These are phyloP conservation scores for Leuciscus waleckii DNA, from an alignment of 2,797 vertebrate genomes.

Conservation along the genomic window DNA sequence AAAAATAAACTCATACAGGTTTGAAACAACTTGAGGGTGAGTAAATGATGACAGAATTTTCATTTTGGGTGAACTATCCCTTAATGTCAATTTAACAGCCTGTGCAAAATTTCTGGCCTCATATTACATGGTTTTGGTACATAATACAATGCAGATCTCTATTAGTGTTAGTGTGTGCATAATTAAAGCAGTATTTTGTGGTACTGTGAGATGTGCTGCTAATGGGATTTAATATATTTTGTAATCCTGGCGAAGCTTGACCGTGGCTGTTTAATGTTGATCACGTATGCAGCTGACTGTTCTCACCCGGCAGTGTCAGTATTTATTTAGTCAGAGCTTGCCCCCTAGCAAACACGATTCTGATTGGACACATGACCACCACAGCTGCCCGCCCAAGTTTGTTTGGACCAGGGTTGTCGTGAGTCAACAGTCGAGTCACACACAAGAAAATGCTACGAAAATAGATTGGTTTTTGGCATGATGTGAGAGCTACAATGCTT, in stretches of 20 bases:
- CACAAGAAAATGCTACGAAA: not conserved
- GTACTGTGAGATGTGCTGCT: not conserved
- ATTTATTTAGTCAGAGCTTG: constrained; percentile 41
- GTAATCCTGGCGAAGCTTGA: not conserved
- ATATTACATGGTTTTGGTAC: not conserved
- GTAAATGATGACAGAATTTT: no score
- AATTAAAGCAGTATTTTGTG: not conserved
- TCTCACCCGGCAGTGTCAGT: constrained; percentile 45
- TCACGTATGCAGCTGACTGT: constrained; percentile 38
- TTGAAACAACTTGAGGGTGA: no score
- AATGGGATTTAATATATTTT: constrained; percentile 4
- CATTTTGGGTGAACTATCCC: no score
- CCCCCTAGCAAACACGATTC: constrained; percentile 37
- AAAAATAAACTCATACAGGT: no score
- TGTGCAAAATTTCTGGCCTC: not conserved
- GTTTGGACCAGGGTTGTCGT: constrained; percentile 45
- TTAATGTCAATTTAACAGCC: not conserved
- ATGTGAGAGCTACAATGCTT: not conserved
- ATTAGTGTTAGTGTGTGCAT: not conserved
- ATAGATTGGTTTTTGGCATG: not conserved
- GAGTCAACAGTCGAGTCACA: constrained; percentile 56
- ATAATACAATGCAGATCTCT: not conserved
- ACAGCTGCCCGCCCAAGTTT: constrained; percentile 28
- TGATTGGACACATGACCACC: constrained; percentile 16
- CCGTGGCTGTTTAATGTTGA: constrained; percentile 40